phyloP scores from a whole-genome alignment of 2,113 vertebrate species.

The Eclectus roratus region DNA sequence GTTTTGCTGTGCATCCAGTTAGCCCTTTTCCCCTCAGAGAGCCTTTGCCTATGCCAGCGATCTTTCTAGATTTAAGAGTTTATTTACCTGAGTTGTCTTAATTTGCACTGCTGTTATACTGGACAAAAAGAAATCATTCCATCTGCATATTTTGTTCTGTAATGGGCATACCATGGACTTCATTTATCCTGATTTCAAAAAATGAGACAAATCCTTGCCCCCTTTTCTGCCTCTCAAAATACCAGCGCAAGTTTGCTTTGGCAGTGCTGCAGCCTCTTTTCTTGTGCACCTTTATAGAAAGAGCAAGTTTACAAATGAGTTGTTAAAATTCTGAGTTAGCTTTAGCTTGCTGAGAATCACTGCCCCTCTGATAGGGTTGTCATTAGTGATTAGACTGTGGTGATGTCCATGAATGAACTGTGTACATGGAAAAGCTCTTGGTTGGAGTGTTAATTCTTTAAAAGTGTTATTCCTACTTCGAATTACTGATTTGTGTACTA shows the following conservation, averaged over 20 bases:
- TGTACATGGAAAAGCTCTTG: not conserved
- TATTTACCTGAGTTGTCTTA: slow-evolving; percentile 22
- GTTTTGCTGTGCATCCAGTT: slow-evolving; percentile 46
- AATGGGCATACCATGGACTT: not conserved
- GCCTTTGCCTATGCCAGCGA: not conserved
- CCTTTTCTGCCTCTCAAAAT: not conserved
- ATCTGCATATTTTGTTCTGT: slow-evolving; percentile 27
- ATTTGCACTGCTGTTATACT: slow-evolving; percentile 18
- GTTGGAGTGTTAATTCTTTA: not conserved
- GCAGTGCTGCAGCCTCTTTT: not conserved
- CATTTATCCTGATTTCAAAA: not conserved
- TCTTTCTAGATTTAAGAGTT: slow-evolving; percentile 32
- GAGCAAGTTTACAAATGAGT: not conserved
- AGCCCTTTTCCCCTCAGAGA: slow-evolving; percentile 40
- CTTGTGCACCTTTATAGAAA: not conserved
- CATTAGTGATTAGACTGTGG: not conserved
- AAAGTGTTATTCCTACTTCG: not conserved
- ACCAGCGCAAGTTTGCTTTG: not conserved
- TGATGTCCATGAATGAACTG: not conserved
- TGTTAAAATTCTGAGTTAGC: not conserved
- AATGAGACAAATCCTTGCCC: not conserved
- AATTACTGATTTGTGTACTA: not conserved
- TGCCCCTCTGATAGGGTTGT: not conserved
- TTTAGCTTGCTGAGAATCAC: not conserved
- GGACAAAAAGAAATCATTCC: not conserved